These are phyloP conservation scores for Phalacrocorax brasilianus DNA, from an alignment of 2,113 vertebrate genomes.

Conservation along the genomic window DNA sequence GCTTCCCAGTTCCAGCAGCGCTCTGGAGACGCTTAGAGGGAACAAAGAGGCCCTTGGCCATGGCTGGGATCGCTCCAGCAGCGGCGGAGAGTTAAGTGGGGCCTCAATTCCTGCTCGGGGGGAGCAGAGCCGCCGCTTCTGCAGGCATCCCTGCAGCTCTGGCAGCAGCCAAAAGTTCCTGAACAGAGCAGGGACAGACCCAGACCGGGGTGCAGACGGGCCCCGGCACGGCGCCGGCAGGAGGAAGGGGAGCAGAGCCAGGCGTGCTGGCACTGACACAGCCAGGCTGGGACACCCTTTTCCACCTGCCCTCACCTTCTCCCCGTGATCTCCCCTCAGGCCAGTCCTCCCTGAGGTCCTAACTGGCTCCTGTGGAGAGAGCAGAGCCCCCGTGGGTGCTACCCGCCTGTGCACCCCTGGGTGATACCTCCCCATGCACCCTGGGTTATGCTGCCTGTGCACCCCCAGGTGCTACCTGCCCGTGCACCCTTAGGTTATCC, in stretches of 20 bases:
- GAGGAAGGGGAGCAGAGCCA: neutral
- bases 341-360: neutral
- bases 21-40: neutral
- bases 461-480: neutral
- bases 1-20: neutral
- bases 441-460: neutral
- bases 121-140: neutral
- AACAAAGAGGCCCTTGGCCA: slow-evolving; percentile 50
- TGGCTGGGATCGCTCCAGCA: slow-evolving; percentile 1
- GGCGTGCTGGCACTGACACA: fast-evolving
- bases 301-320: slow-evolving; percentile 56
- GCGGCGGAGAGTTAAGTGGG: neutral
- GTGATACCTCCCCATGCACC: neutral
- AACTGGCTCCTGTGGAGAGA: slow-evolving; percentile 41
- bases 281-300: fast-evolving
- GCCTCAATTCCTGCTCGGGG: neutral
- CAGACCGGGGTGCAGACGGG: fast-evolving
- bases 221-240: neutral
- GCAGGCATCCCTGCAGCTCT: neutral
- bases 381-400: neutral
- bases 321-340: slow-evolving; percentile 14
- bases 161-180: neutral
- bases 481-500: fast-evolving
- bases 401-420: neutral
- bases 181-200: fast-evolving